phyloP scores from a whole-genome alignment of 2,888 invertebrate species.

The Pyrochroa serraticornis region DNA sequence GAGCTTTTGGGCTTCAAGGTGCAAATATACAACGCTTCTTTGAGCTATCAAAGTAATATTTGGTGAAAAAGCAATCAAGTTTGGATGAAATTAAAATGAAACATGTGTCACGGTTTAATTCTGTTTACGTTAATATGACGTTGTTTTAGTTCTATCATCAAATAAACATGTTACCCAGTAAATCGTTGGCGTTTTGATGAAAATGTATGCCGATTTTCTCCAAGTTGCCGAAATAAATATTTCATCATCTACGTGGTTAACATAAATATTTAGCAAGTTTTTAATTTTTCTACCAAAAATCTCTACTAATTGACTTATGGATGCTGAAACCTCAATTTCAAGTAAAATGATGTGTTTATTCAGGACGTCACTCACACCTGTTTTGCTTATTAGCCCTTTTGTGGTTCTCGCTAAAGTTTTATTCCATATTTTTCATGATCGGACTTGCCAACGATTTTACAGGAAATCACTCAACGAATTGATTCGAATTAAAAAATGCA shows the following conservation, averaged over 20 bases:
- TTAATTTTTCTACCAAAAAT: background rate
- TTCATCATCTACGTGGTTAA: background rate
- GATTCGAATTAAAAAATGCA: constrained; percentile 6
- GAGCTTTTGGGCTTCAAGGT: background rate
- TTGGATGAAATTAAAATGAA: no score
- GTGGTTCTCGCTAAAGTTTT: background rate
- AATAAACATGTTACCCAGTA: background rate
- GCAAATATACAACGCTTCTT: background rate
- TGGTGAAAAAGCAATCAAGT: background rate
- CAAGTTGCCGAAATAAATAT: constrained; percentile 8
- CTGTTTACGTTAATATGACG: no score
- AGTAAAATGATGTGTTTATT: constrained; percentile 6
- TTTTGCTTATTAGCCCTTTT: constrained; percentile 1
- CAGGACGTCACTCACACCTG: constrained; percentile 3
- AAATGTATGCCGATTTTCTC: constrained; percentile 17
- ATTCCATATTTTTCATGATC: no score
- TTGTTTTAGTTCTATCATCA: background rate
- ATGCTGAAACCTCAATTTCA: background rate
- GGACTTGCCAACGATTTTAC: constrained; percentile 1
- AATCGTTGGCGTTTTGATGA: background rate
- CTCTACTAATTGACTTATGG: constrained; percentile 9
- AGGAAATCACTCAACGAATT: constrained; percentile 6
- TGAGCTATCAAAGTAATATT: background rate
- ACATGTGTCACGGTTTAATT: no score
- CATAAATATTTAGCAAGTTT: constrained; percentile 13